Evolutionary conservation across 2,888 invertebrate species (phyloP), one percentile per base, ranked within the genome.

Genomic region (Scaptodrosophila latifasciaeformis): DNA sequence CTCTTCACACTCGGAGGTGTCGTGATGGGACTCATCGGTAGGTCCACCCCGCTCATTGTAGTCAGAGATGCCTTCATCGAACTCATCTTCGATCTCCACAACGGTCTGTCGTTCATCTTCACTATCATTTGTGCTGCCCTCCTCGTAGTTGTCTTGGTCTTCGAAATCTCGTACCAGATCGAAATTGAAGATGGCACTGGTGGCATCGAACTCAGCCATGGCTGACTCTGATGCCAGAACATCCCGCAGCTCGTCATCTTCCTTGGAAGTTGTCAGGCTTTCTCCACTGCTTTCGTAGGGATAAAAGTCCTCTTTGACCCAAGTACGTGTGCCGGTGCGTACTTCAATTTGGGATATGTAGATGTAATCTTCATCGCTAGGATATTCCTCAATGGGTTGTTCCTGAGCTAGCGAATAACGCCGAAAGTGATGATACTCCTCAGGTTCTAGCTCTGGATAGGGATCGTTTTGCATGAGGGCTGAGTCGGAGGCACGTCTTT

Each of bases 361-460:
- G 1, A 83, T 64, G 29, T 68, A 84, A 9, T 84, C 84, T 39
- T 82, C 84, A 42, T 82, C 83, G 15, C 50, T 68, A 0, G 85
- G 86, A 65, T 86, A 86, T 49, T 85, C 81, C 48, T 86, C 86
- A 0, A 78, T 61, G 0, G 78, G 83, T 18, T 70, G 67, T 45
- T 85, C 86, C 58, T 85, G 86, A 3, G 81, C 75, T 17, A 86
- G 54, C 0, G 86, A 86, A 39, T 75, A 86, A 30, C 86, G 75
- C 1, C 86, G 62, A 49, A 75, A 84, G 49, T 86, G 86, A 67
- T 86, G 86, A 62, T 86, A 86, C 21, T 86, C 85, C 19, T 86
- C 86, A 0, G 82, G 82, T 5, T 86, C 86, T n/a, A 86, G 30
- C 1, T 82, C 70, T 0, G 45, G 51, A 31, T 50, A 51, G 1